Base-by-base conservation (phyloP, 2,888 invertebrate species). In the Antheraea assamensis region DNA sequence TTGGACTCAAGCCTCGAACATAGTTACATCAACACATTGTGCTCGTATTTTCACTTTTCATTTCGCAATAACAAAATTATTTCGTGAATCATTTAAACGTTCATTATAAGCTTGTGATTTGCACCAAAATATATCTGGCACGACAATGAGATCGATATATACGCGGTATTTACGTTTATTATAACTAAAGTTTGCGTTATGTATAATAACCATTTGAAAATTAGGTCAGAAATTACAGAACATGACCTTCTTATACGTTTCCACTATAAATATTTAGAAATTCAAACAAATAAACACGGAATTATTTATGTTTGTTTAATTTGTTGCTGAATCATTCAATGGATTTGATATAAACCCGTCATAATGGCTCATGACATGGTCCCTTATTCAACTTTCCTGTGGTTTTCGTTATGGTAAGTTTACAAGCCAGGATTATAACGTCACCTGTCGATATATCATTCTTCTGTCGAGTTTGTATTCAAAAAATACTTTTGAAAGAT, bases 91-190 rank as follows among this genome's bases (percentile, higher is more conserved):
- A 21, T 52, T 52, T 52, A 21, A 21, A 21, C 52, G 52, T 19
- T 52, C 21, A 21, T 21, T n/a, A 19, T 49, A 49, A 78, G 78
- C 77, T 76, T 27, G n/a, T 84, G 76, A 78, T 84, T 87, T 86
- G 79, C 30, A 78, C 86, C 86, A 79, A 75, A 78, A 76, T 73
- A 79, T 78, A 82, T 83, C 89, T 91, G 90, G 90, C 90, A 89
- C 87, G 86, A 88, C 90, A 90, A 88, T 88, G 85, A 86, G 89
- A 87, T 88, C 88, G 82, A 86, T 85, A 83, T 87, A 86, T 87
- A 71, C 30, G 19, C 27, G 47, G 30, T 73, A 71, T 71, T 58
- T 47, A 64, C 61, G 42, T 58, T 73, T 49, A 73, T 42, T 70
- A 72, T 72, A 70, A 70, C 72, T 72, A 72, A 71, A 61, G 42